Conservation (phyloP, 2,888 invertebrate species). For the Rhagium mordax region DNA sequence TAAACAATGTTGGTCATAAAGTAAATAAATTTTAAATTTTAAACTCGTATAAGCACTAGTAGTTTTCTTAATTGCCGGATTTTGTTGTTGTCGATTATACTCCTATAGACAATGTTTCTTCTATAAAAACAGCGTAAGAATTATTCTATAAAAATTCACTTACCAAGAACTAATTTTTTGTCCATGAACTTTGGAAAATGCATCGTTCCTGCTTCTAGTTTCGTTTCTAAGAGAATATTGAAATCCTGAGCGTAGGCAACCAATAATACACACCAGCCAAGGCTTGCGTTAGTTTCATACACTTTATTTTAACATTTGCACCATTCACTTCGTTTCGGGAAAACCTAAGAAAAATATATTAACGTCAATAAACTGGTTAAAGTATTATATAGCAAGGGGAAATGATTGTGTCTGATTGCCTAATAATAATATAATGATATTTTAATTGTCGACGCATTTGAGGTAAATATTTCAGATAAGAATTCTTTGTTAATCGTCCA, state of each 20-base stretch:
- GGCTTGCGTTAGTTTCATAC: background rate
- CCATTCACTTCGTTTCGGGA: conserved; percentile 21
- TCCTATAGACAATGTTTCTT: too few relatives aligned
- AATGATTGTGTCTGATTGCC: background rate
- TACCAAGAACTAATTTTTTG: conserved; percentile 6
- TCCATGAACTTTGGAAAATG: conserved; percentile 22
- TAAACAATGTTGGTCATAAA: too few relatives aligned
- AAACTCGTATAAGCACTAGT: too few relatives aligned
- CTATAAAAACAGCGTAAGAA: background rate
- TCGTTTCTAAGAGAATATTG: too few relatives aligned
- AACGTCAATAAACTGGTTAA: background rate
- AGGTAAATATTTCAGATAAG: too few relatives aligned
- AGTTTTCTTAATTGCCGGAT: too few relatives aligned
- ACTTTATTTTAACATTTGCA: background rate
- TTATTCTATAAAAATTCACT: background rate
- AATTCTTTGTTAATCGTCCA: too few relatives aligned
- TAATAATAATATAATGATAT: background rate
- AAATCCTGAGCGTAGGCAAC: conserved; percentile 18
- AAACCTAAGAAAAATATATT: background rate
- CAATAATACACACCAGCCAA: conserved; percentile 11
- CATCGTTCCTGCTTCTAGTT: background rate
- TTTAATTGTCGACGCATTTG: background rate
- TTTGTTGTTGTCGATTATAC: too few relatives aligned
- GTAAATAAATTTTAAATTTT: too few relatives aligned
- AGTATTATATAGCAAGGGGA: too few relatives aligned